A percentile compares a stretch with the other conserved stretches of the same genome.
Evolutionary conservation across 2,888 invertebrate genomes (phyloP).

Genomic region (Leptopterna dolabrata): DNA sequence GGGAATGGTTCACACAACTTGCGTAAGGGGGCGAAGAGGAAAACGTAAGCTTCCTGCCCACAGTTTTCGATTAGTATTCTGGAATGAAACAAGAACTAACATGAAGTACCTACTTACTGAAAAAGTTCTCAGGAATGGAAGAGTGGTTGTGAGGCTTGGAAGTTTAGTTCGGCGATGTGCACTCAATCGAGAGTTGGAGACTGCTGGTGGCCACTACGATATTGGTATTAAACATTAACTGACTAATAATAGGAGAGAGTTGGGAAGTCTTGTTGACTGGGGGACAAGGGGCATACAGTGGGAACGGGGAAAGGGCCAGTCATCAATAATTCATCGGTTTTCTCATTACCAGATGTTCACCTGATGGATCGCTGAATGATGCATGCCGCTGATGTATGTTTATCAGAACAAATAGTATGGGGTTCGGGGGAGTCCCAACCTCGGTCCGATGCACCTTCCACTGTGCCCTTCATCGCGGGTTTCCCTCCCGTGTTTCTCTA

Average conservation of each 20-base stretch:
- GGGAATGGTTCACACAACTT: no score
- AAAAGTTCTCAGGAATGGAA: no score
- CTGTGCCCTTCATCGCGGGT: constrained; percentile 15
- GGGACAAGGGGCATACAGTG: constrained; percentile 28
- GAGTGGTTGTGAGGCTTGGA: not conserved
- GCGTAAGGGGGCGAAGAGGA: no score
- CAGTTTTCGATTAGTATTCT: no score
- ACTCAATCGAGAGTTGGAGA: not conserved
- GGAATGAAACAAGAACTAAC: no score
- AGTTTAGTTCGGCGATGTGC: not conserved
- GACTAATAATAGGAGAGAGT: constrained; percentile 53
- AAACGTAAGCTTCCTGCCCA: no score
- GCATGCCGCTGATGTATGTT: constrained; percentile 56
- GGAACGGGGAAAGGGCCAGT: constrained; percentile 27
- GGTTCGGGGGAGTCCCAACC: constrained; percentile 13
- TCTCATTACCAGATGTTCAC: constrained; percentile 59
- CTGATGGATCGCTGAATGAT: constrained; percentile 59
- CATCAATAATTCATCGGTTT: constrained; percentile 58
- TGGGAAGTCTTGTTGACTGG: constrained; percentile 53
- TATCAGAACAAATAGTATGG: constrained; percentile 55
- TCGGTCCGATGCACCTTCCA: constrained; percentile 20
- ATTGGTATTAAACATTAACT: constrained; percentile 55
- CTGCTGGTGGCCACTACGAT: constrained; percentile 4
- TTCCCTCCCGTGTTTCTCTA: constrained; percentile 19
- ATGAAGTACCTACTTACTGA: no score